These are phyloP conservation scores for Rhamphomyia laevipes DNA, from an alignment of 2,888 invertebrate species.

Conservation along the genomic window DNA sequence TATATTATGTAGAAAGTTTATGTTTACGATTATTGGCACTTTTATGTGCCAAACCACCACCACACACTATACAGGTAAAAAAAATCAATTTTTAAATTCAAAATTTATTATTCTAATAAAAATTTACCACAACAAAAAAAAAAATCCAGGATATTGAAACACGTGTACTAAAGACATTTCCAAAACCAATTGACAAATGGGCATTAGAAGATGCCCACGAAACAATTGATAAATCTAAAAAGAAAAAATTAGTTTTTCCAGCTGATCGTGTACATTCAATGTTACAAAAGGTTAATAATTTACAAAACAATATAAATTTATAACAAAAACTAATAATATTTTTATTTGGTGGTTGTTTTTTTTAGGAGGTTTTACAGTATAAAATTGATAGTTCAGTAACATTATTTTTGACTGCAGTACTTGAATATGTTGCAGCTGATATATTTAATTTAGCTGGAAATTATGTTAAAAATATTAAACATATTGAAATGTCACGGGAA, in stretches of 20 bases:
- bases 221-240: constrained; percentile 67
- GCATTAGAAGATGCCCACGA: constrained; percentile 81
- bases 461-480: constrained; percentile 93
- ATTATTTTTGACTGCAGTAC: constrained; percentile 79
- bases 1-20: constrained; percentile 84
- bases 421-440: constrained; percentile 92
- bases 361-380: constrained; percentile 71
- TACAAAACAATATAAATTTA: not conserved
- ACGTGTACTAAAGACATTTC: constrained; percentile 81
- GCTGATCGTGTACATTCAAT: constrained; percentile 83
- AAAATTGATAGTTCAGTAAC: constrained; percentile 82
- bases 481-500: constrained; percentile 79
- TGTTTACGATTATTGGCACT: constrained; percentile 79
- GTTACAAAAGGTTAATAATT: constrained; percentile 54
- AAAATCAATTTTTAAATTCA: constrained; percentile 1
- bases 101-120: not conserved
- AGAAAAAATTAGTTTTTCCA: constrained; percentile 65
- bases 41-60: constrained; percentile 75
- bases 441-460: constrained; percentile 92
- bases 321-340: not conserved
- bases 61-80: constrained; percentile 62
- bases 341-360: too few relatives aligned
- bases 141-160: constrained; percentile 82
- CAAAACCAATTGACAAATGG: constrained; percentile 92
- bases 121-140: too few relatives aligned